These are phyloP conservation scores for Gambusia affinis DNA, from an alignment of 2,113 vertebrate species.

Conservation along the genomic window DNA sequence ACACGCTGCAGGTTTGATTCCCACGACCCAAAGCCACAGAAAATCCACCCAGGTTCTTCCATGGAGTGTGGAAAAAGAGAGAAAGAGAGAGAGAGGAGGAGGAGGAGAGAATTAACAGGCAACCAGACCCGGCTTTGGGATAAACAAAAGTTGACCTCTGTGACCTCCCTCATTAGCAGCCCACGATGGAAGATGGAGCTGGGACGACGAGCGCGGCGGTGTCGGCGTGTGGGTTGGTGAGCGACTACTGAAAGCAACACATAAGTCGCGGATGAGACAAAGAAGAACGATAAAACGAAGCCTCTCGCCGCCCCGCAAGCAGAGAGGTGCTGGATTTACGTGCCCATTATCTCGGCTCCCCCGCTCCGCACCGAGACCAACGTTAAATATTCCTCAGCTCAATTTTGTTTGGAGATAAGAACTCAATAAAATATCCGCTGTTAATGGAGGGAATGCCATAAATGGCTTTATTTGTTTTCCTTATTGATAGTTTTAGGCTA, in stretches of 20 bases:
- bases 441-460: not conserved
- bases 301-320: slow-evolving; percentile 11
- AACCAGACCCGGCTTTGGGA: slow-evolving; percentile 45
- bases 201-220: slow-evolving; percentile 21
- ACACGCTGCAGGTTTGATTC: not conserved
- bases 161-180: slow-evolving; percentile 71
- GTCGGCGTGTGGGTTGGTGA: slow-evolving; percentile 36
- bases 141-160: slow-evolving; percentile 60
- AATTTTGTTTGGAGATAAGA: slow-evolving; percentile 9
- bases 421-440: slow-evolving; percentile 6
- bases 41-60: not conserved
- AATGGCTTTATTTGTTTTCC: not conserved
- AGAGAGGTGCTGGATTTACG: slow-evolving; percentile 27
- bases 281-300: slow-evolving; percentile 20
- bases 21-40: not conserved
- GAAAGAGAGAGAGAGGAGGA: not conserved
- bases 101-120: slow-evolving; percentile 28
- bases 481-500: not conserved
- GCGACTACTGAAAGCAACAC: slow-evolving; percentile 21
- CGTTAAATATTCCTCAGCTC: not conserved
- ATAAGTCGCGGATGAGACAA: slow-evolving; percentile 17
- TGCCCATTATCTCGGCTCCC: slow-evolving; percentile 35
- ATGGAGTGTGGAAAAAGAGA: slow-evolving; percentile 1
- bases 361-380: not conserved
- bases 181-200: slow-evolving; percentile 41